Evolutionary conservation across 2,797 vertebrate genomes (phyloP).

Genomic region (Netta rufina): DNA sequence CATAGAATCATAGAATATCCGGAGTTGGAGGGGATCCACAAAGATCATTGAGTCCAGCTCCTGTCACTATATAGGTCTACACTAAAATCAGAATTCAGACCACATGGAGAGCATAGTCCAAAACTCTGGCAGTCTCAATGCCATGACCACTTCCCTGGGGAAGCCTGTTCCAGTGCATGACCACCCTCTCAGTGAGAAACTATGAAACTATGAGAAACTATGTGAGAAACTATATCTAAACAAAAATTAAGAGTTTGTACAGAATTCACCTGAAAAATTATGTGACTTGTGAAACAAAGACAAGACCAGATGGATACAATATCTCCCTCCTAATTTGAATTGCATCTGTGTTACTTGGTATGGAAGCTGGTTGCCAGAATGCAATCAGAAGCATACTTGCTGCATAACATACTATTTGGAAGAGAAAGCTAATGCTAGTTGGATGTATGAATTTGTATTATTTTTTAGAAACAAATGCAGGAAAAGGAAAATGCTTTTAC

Average conservation of each 20-base stretch:
- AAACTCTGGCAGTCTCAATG: too few relatives aligned
- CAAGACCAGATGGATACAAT: background rate
- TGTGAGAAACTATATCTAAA: background rate
- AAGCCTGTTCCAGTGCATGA: too few relatives aligned
- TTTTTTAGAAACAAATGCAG: background rate
- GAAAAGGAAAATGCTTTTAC: background rate
- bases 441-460: background rate
- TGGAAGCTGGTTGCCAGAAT: background rate
- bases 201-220: too few relatives aligned
- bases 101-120: too few relatives aligned
- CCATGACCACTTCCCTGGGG: too few relatives aligned
- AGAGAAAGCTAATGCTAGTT: background rate
- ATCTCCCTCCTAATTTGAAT: background rate
- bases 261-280: background rate
- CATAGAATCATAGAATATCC: too few relatives aligned
- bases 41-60: too few relatives aligned
- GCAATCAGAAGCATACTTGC: background rate
- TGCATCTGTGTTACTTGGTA: background rate
- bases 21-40: too few relatives aligned
- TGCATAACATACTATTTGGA: background rate
- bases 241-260: background rate
- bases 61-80: too few relatives aligned
- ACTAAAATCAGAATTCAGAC: too few relatives aligned
- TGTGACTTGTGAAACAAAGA: background rate
- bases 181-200: too few relatives aligned